A percentile compares a stretch with the other conserved stretches of the same genome.
Conservation (phyloP, 35 echinoderm and acorn worm genomes). For the Antedon bifida region DNA sequence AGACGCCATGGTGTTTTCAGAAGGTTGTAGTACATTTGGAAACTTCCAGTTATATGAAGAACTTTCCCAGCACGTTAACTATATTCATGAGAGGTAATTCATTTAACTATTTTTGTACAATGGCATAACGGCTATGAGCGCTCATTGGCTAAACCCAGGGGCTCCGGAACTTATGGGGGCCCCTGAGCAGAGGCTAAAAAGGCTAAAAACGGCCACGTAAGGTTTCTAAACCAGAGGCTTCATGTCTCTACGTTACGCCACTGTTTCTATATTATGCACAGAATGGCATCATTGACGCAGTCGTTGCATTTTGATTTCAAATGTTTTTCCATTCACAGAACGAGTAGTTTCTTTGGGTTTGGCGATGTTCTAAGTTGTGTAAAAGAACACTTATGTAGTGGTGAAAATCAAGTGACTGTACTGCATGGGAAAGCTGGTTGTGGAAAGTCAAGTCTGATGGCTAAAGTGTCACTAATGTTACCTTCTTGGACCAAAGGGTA, state of each 20-base stretch:
- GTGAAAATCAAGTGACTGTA: constrained; percentile 22
- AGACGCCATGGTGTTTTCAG: constrained; percentile 17
- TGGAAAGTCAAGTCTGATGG: constrained; percentile 70
- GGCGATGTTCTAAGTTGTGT: constrained; percentile 29
- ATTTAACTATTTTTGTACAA: no score
- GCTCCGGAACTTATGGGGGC: no score
- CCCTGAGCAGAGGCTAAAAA: no score
- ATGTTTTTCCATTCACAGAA: constrained; percentile 20
- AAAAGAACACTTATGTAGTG: constrained; percentile 36
- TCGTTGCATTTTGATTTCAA: not conserved
- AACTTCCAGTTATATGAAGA: constrained; percentile 29
- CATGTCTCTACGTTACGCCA: no score
- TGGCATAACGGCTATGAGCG: no score
- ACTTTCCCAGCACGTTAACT: constrained; percentile 52
- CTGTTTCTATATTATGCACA: no score
- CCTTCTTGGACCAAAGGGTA: constrained; percentile 58
- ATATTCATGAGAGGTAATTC: constrained; percentile 47
- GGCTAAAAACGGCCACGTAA: no score
- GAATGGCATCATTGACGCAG: no score
- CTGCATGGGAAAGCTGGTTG: constrained; percentile 55
- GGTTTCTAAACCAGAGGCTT: no score
- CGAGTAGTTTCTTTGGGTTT: constrained; percentile 54
- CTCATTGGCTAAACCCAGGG: no score
- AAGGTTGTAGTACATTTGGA: not conserved
- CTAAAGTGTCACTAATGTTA: constrained; percentile 52